Conservation (phyloP, 2,113 vertebrate genomes). For the Tragulus kanchil region DNA sequence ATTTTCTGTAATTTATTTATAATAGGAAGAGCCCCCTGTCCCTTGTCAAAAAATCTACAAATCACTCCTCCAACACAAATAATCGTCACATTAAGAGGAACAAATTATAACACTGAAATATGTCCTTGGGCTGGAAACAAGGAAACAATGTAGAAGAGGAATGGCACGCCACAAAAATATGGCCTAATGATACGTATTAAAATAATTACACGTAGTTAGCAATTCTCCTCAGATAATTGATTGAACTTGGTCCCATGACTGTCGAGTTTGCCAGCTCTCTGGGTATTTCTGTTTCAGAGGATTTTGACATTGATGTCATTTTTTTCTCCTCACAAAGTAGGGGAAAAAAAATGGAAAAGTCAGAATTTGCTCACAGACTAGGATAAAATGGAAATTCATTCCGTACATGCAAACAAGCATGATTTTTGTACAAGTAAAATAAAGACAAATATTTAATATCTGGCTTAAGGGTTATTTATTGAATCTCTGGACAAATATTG, state of each 20-base stretch:
- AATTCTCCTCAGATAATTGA: slow-evolving; percentile 67
- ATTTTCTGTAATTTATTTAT: slow-evolving; percentile 71
- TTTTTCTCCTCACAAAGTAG: neutral
- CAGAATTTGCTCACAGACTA: neutral
- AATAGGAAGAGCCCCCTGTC: slow-evolving; percentile 26
- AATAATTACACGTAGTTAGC: slow-evolving; percentile 72
- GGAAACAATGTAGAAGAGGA: slow-evolving; percentile 62
- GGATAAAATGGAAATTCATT: slow-evolving; percentile 38
- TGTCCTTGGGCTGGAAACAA: slow-evolving; percentile 62
- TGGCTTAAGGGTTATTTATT: slow-evolving; percentile 12
- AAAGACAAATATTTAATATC: slow-evolving; percentile 38
- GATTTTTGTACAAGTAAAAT: slow-evolving; percentile 18
- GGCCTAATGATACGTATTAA: slow-evolving; percentile 72
- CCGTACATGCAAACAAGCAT: neutral
- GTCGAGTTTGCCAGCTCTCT: slow-evolving; percentile 52
- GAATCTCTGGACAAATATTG: slow-evolving; percentile 17
- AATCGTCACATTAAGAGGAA: slow-evolving; percentile 57
- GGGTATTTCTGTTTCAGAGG: slow-evolving; percentile 56
- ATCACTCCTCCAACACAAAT: slow-evolving; percentile 70
- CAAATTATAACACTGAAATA: slow-evolving; percentile 69
- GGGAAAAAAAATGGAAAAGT: neutral
- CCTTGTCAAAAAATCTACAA: slow-evolving; percentile 68
- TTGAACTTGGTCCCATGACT: slow-evolving; percentile 61
- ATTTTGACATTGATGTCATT: slow-evolving; percentile 68
- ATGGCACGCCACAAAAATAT: slow-evolving; percentile 26